phyloP scores from a whole-genome alignment of 2,113 vertebrate species.

The Saimiri boliviensis region DNA sequence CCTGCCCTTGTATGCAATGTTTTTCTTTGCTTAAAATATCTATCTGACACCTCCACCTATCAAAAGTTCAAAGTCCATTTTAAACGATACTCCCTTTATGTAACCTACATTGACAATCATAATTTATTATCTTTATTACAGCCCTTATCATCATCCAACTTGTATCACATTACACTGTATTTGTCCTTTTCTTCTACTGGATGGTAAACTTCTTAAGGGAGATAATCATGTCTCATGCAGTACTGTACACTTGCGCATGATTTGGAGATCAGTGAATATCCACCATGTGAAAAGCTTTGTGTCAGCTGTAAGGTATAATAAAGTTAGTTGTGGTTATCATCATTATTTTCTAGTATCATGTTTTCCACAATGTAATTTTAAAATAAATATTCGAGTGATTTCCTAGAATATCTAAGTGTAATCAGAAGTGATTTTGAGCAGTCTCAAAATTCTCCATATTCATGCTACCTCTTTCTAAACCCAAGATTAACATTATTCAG shows the following conservation, averaged over 20 bases:
- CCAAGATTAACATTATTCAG: constrained; percentile 39
- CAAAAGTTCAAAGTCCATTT: constrained; percentile 69
- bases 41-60: constrained; percentile 44
- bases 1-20: not conserved
- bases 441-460: not conserved
- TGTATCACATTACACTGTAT: not conserved
- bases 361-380: not conserved
- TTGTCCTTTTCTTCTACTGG: not conserved
- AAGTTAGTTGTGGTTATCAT: not conserved
- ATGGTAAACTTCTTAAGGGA: not conserved
- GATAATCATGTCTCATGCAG: not conserved
- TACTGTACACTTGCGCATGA: not conserved
- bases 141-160: not conserved
- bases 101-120: not conserved
- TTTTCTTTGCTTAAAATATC: constrained; percentile 25
- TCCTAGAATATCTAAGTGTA: constrained; percentile 8
- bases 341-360: not conserved
- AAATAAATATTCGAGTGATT: constrained; percentile 14
- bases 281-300: not conserved
- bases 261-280: not conserved
- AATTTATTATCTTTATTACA: constrained; percentile 37
- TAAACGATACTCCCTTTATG: constrained; percentile 49
- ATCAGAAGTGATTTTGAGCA: constrained; percentile 28
- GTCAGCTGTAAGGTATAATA: not conserved
- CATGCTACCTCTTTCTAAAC: not conserved